Base-by-base conservation (phyloP, 2,797 vertebrate genomes). In the Antrozous pallidus region DNA sequence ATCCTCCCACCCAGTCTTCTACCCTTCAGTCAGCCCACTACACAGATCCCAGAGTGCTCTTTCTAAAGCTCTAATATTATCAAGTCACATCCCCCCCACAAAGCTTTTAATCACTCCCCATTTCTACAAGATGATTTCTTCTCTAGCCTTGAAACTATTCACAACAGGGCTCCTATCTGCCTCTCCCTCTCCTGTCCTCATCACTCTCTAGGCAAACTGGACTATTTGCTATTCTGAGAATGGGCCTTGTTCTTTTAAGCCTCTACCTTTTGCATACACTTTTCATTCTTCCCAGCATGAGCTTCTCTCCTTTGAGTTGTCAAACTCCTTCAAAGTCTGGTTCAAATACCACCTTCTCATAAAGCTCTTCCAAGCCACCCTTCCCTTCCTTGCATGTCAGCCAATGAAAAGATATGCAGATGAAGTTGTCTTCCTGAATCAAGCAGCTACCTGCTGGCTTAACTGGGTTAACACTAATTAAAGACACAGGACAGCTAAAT, bases 391-490 rank as follows among this genome's bases (percentile, higher is more conserved):
- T 88, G 87, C 28, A 4, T 11, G 26, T 73, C 63, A 70, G 63
- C 61, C 84, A 69, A 56, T 80, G 71, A 81, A 54, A 56, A 69
- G 84, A 63, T 49, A 93, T 70, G 56, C 49, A 91, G 63, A 90
- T 82, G 77, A 85, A 79, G 61, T 80, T 24, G 47, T 82, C 91
- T 88, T 12, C 69, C 36, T 49, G 89, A 81, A 67, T 83, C 61
- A 12, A 5, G 93, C 45, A 40, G 69, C 80, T 81, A 91, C 87
- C 77, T 90, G 91, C 96, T 84, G 94, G 71, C 51, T 86, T 92
- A 82, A 90, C 94, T 79, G 33, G 94, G 92, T 96, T 96, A 84
- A 45, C 10, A 28, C 94, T 97, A 93, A 96, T 97, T 94, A 96
- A 96, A 97, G 85, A 96, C 92, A 94, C 73, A 85, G 84, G 84